phyloP scores from a whole-genome alignment of 2,113 vertebrate genomes.

The Amblyornis subalaris region DNA sequence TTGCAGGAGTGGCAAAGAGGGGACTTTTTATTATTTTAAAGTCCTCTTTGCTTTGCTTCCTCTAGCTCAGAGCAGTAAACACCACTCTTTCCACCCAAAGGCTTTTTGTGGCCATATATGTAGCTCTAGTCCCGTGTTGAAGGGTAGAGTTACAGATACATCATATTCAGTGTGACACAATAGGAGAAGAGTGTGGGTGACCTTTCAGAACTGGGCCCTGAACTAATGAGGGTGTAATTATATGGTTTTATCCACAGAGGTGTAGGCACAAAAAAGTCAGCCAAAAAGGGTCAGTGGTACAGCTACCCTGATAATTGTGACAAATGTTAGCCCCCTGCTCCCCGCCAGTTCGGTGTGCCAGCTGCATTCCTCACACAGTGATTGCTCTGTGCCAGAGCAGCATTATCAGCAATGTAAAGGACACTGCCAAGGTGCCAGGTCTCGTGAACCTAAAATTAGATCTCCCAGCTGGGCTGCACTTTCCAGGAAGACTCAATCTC shows the following conservation, averaged over 20 bases:
- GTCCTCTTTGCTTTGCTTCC: neutral
- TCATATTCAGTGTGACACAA: neutral
- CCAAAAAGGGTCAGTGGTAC: neutral
- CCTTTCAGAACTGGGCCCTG: neutral
- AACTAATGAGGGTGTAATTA: neutral
- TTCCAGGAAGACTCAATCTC: neutral
- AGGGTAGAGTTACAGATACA: neutral
- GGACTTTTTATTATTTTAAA: neutral
- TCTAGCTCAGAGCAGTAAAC: neutral
- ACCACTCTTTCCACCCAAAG: neutral
- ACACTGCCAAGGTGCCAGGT: constrained; percentile 30
- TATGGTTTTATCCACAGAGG: neutral
- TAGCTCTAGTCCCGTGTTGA: neutral
- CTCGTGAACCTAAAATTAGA: constrained; percentile 63
- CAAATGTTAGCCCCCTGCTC: neutral
- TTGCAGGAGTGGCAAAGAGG: neutral
- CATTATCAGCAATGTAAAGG: constrained; percentile 36
- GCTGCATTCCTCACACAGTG: neutral
- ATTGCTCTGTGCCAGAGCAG: neutral
- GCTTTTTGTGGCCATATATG: neutral
- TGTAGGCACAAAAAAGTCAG: neutral
- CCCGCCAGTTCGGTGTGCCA: neutral
- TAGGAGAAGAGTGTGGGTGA: neutral
- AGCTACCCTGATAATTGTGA: neutral
- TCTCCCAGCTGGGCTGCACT: constrained; percentile 26